Base-by-base conservation (phyloP, 2,888 invertebrate genomes). In the Gandaritis pyraliata region DNA sequence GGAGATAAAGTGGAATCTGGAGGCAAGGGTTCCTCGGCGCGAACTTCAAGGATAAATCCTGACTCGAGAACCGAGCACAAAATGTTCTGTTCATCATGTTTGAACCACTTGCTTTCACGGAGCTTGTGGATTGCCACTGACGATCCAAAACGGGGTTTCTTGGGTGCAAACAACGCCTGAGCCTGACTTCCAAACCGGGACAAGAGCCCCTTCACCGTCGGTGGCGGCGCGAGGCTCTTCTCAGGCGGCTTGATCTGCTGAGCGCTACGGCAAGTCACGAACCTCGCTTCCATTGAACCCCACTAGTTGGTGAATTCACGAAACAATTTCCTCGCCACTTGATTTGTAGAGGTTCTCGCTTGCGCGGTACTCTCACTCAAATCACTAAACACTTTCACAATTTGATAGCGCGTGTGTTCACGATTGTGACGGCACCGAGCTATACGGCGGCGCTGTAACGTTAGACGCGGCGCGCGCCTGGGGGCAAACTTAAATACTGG, bases 61-160 rank as follows among this genome's bases (percentile, higher is more conserved):
- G 94, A 93, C 84, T 95, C 95, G 76, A 95, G 93, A 61, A 95
- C 95, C 58, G 95, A 94, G 83, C 95, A 95, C 71, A 96, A 92
- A 73, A 95, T 94, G 75, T 94, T 94, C 78, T 94, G 93, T 87
- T 95, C 95, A 74, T 94, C 94, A 71, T 94, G 94, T 71, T 93
- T 93, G 81, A 95, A 95, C 96, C 96, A 96, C 92, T 95, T 95
- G 66, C 95, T 94, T 81, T 95, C 95, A 68, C 95, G 92, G 71
- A 95, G 88, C 78, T 95, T 95, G 81, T 95, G 95, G 65, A 95
- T 95, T 51, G 95, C 94, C 41, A 95, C 95, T 53, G 95, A 94
- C 65, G 94, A 95, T 65, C 94, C 94, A 82, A 94, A 94, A 66
- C 93, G 84, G 68, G 88, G 89, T 74, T 92, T 92, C 75, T 93